Conservation (phyloP, 2,797 vertebrate genomes). For the Acrossocheilus wenchowensis region DNA sequence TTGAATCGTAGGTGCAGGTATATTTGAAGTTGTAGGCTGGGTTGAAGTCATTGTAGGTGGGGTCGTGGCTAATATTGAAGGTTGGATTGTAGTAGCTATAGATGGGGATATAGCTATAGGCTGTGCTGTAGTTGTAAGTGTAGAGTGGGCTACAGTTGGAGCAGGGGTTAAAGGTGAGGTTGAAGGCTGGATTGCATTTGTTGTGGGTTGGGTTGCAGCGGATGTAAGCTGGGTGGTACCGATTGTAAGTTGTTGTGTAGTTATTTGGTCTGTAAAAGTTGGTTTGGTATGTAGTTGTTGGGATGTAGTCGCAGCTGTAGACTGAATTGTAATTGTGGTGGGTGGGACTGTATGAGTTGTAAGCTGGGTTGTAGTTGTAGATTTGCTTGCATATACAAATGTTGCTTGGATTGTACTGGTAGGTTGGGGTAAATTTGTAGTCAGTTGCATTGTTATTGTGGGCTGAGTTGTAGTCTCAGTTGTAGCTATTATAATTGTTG, state of each 20-base stretch:
- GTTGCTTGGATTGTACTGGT: background rate
- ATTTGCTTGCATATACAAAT: background rate
- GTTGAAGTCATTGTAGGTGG: background rate
- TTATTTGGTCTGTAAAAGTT: background rate
- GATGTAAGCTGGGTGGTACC: background rate
- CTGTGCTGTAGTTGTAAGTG: background rate
- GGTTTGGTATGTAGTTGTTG: background rate
- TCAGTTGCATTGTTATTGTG: background rate
- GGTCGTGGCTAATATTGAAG: background rate
- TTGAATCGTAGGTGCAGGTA: background rate
- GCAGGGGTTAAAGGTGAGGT: background rate
- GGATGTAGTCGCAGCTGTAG: background rate
- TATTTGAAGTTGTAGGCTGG: background rate
- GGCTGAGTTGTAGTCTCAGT: background rate
- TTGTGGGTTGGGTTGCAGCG: background rate
- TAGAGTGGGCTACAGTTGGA: background rate
- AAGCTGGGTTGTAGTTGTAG: background rate
- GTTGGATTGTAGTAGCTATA: background rate
- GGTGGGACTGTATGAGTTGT: background rate
- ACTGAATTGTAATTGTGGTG: background rate
- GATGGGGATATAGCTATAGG: background rate
- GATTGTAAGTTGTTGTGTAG: background rate
- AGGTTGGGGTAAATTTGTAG: background rate
- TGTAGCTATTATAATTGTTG: background rate
- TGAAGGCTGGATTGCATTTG: background rate